These are phyloP conservation scores for Amblyraja radiata DNA, from an alignment of 2,797 vertebrate species.

Conservation along the genomic window DNA sequence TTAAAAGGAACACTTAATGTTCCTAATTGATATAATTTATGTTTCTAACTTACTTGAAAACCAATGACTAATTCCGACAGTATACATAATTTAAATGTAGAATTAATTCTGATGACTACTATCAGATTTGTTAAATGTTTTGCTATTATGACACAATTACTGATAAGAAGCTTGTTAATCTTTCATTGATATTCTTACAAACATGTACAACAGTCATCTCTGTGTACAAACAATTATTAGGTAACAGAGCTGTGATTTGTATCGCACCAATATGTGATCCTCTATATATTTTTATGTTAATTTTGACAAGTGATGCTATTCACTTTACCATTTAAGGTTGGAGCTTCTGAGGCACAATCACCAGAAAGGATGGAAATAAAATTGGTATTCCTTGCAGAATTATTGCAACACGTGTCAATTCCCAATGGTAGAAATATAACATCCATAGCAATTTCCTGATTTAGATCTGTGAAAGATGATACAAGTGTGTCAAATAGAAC, in stretches of 20 bases:
- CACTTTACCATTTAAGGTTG: constrained; percentile 16
- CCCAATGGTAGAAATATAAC: constrained; percentile 13
- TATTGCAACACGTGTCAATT: background rate
- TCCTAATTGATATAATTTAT: background rate
- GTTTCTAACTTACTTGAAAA: background rate
- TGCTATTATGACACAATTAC: background rate
- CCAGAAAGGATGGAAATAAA: constrained; percentile 34
- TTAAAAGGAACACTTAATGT: background rate
- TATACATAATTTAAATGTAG: background rate
- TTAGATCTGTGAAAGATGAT: constrained; percentile 26
- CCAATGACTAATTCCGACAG: background rate
- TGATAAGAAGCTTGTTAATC: background rate
- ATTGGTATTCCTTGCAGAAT: background rate
- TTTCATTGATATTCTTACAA: background rate
- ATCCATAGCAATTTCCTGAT: constrained; percentile 30
- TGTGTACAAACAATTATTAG: background rate
- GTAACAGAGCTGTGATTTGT: background rate
- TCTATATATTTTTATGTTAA: background rate
- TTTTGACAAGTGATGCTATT: too few species aligned
- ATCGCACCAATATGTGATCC: background rate
- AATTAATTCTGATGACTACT: background rate
- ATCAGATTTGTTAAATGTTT: background rate
- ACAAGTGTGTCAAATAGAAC: background rate
- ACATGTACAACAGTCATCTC: background rate
- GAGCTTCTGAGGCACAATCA: constrained; percentile 1